Base-by-base conservation (phyloP, 2,113 vertebrate species). In the Anolis carolinensis region DNA sequence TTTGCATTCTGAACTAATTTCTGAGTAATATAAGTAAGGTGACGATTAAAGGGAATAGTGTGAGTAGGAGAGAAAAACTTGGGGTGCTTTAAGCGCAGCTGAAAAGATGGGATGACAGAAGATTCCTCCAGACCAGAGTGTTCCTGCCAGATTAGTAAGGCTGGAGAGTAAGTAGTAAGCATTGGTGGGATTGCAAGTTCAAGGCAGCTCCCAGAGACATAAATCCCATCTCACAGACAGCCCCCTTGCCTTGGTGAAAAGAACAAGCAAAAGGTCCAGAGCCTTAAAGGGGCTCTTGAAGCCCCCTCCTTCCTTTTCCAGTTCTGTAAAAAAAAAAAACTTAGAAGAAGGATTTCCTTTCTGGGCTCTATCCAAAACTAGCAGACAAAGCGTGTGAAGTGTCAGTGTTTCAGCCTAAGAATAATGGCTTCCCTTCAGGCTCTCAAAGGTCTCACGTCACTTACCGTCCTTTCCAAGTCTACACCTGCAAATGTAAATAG, bases 341-440 rank as follows among this genome's bases (percentile, higher is more conserved):
- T 73, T 50, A 34, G 55, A 59, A 25, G 68, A 62, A 74, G 71
- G 79, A 81, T 86, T 86, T 86, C 85, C 79, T 59, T 86, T 81
- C 85, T 86, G 85, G 78, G 81, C 25, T 52, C 14, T 8, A 34
- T 86, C 79, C 79, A 81, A 74, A 65, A 18, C 36, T 20, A 65
- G 44, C 44, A 65, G 55, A 65, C 23, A 75, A 65, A 84, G 55
- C 7, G 27, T 75, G 13, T 65, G 52, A 75, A 76, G 48, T 30
- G 14, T 86, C 59, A 62, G 55, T 34, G 73, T 62, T 80, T 73
- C 39, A 48, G 36, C 16, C 30, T n/a, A 86, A 44, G 63, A 48
- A n/a, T 80, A 86, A 86, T 20, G 4, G 50, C 55, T 59, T 62
- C 25, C 36, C 68, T 85, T 44, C 77, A 79, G 20, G 84, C 44